Evolutionary conservation across 2,113 vertebrate species (phyloP).

Genomic region (Tychaedon coryphoeus): DNA sequence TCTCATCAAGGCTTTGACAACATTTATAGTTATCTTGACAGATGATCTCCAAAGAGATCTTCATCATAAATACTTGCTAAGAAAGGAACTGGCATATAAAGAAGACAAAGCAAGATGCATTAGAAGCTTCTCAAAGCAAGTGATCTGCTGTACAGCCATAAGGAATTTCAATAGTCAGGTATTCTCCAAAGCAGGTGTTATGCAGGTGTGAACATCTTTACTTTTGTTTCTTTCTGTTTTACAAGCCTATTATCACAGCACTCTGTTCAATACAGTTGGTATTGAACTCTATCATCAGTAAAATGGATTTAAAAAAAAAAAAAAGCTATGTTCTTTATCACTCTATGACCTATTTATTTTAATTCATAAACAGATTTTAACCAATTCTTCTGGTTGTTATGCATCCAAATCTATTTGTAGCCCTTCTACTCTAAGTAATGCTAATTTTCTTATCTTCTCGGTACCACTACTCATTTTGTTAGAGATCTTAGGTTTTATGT

Average conservation of each 20-base stretch:
- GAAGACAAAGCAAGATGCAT: not conserved
- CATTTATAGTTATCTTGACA: not conserved
- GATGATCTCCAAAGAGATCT: not conserved
- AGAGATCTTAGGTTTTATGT: not conserved
- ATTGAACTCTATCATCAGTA: not conserved
- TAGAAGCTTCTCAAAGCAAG: not conserved
- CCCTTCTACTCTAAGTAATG: not conserved
- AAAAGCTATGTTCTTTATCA: not conserved
- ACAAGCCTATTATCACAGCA: not conserved
- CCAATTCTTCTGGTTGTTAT: not conserved
- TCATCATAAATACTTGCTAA: not conserved
- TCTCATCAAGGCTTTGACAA: not conserved
- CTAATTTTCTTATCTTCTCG: not conserved
- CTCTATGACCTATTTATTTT: not conserved
- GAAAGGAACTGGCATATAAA: not conserved
- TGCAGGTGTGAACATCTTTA: not conserved
- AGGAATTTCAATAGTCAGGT: not conserved
- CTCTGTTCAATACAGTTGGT: not conserved
- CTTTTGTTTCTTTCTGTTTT: not conserved
- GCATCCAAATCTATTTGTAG: not conserved
- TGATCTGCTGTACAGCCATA: not conserved
- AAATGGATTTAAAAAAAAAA: not conserved
- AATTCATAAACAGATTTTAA: not conserved
- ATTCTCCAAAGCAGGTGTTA: not conserved
- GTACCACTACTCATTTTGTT: not conserved